These are phyloP conservation scores for Eulithis testata DNA, from an alignment of 2,888 invertebrate species.

Conservation along the genomic window DNA sequence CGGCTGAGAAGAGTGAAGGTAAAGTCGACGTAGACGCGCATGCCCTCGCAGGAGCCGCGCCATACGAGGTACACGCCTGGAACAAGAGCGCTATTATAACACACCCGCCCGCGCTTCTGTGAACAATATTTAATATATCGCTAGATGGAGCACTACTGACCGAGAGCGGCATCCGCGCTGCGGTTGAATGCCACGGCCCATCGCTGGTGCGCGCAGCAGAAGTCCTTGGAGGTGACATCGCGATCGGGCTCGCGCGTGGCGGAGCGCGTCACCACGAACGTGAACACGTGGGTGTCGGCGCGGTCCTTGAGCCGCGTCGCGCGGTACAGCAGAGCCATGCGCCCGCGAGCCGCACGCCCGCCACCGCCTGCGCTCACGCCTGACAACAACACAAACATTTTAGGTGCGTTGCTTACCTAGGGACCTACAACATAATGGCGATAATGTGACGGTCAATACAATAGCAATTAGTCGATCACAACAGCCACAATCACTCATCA, in stretches of 20 bases:
- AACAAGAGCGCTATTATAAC: slow-evolving; percentile 51
- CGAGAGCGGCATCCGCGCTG: slow-evolving; percentile 87
- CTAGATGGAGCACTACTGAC: slow-evolving; percentile 53
- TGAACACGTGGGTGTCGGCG: slow-evolving; percentile 93
- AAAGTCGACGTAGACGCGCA: slow-evolving; percentile 91
- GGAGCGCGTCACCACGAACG: slow-evolving; percentile 91
- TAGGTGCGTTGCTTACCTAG: not conserved
- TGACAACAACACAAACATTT: slow-evolving; percentile 40
- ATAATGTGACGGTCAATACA: not conserved
- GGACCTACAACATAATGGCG: too few species aligned
- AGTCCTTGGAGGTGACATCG: slow-evolving; percentile 92
- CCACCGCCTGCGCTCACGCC: slow-evolving; percentile 72
- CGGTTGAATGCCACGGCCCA: slow-evolving; percentile 93
- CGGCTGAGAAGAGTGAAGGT: slow-evolving; percentile 91
- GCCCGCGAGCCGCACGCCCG: slow-evolving; percentile 79
- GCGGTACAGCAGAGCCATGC: slow-evolving; percentile 92
- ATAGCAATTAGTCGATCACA: too few species aligned
- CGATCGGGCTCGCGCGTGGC: slow-evolving; percentile 91
- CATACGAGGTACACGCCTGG: slow-evolving; percentile 91
- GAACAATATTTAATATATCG: not conserved
- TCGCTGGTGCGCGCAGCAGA: slow-evolving; percentile 91
- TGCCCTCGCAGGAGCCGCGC: slow-evolving; percentile 89
- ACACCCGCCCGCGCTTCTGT: not conserved
- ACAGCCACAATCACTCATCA: too few species aligned
- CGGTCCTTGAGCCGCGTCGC: slow-evolving; percentile 93